A percentile compares a stretch with the other conserved stretches of the same genome.
phyloP scores from a whole-genome alignment of 2,797 vertebrate genomes.

The Rhodeus uyekii region DNA sequence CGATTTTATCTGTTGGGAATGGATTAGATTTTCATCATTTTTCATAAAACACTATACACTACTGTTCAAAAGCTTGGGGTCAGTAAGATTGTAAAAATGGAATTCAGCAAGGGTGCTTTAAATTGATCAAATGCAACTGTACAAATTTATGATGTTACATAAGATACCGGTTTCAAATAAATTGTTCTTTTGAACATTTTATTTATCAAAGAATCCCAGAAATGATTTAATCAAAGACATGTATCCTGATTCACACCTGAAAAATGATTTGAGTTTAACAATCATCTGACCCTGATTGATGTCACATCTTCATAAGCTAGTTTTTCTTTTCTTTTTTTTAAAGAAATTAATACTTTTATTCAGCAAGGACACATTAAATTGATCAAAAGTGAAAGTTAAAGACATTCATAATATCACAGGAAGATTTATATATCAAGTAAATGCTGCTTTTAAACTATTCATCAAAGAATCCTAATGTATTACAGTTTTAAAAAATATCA shows the following conservation, averaged over 20 bases:
- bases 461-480: neutral
- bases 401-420: neutral
- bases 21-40: too few relatives aligned
- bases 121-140: neutral
- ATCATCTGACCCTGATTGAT: neutral
- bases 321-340: neutral
- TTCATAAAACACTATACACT: neutral
- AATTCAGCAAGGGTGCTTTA: neutral
- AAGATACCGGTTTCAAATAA: neutral
- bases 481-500: neutral
- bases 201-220: neutral
- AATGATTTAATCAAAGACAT: neutral
- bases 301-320: neutral
- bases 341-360: neutral
- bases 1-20: neutral
- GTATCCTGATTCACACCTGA: neutral
- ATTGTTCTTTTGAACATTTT: neutral
- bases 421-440: neutral
- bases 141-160: neutral
- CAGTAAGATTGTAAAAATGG: neutral
- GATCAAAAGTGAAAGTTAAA: neutral
- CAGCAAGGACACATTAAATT: neutral
- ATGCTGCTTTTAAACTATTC: neutral
- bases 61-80: neutral
- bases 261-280: neutral